phyloP scores from a whole-genome alignment of 2,113 vertebrate genomes.

The Salminus brasiliensis region DNA sequence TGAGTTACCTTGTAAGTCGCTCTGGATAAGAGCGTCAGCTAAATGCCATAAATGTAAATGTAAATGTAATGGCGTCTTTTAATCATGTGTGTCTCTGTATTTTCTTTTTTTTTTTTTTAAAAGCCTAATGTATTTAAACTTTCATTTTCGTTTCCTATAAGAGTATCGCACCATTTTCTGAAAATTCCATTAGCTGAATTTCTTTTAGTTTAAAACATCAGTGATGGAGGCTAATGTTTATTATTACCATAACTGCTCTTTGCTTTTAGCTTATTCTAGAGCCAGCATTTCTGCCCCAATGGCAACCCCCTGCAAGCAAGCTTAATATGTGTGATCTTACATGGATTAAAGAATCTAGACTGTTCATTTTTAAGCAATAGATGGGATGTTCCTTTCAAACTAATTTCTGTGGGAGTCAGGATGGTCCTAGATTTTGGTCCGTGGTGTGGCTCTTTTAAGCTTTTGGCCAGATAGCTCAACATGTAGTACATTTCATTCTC shows the following conservation, averaged over 20 bases:
- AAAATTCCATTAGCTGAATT: constrained; percentile 27
- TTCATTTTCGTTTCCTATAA: constrained; percentile 20
- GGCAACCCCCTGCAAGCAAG: constrained; percentile 64
- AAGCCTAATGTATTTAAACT: constrained; percentile 24
- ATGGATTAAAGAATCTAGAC: constrained; percentile 50
- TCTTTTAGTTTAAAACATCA: constrained; percentile 47
- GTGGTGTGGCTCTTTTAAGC: constrained; percentile 7
- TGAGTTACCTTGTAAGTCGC: too few species aligned
- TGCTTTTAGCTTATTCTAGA: constrained; percentile 53
- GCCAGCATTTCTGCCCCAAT: constrained; percentile 60
- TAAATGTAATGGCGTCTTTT: background rate
- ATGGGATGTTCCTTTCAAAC: constrained; percentile 51
- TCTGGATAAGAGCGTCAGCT: too few species aligned
- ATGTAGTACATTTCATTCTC: background rate
- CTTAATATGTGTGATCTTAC: constrained; percentile 62
- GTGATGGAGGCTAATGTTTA: constrained; percentile 55
- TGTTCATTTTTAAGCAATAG: constrained; percentile 46
- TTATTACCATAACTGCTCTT: constrained; percentile 63
- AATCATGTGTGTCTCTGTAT: background rate
- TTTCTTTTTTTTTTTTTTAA: background rate
- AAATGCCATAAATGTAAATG: too few species aligned
- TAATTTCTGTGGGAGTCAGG: constrained; percentile 31
- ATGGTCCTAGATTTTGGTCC: constrained; percentile 8
- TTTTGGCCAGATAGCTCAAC: background rate
- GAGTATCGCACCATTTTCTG: constrained; percentile 13